Conservation (phyloP, 2,797 vertebrate species). For the Hafferia zeledoni region DNA sequence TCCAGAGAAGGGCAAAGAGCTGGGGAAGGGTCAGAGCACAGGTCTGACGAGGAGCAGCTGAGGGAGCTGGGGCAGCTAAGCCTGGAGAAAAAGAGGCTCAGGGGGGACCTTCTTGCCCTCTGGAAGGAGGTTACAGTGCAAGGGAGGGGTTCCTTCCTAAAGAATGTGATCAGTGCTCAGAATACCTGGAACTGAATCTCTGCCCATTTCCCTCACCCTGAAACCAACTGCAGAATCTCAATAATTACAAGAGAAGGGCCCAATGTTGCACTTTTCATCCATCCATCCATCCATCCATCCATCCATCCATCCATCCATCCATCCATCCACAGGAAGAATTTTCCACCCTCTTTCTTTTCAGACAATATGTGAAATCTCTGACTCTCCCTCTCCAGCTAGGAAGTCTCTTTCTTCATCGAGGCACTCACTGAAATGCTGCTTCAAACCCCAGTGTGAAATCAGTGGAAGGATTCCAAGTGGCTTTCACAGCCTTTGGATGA, state of each 20-base stretch:
- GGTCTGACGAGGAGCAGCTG: not conserved
- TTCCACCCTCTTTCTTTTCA: not conserved
- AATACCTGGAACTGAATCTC: not conserved
- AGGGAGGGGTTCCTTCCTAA: not conserved
- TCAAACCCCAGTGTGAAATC: not conserved
- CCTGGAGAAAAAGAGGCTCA: not conserved
- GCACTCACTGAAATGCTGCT: not conserved
- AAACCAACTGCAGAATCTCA: not conserved
- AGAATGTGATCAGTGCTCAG: not conserved
- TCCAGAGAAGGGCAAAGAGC: not conserved
- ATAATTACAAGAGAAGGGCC: not conserved
- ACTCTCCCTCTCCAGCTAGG: not conserved
- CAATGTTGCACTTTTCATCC: rapidly evolving
- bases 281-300: not conserved
- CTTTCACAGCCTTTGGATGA: not conserved
- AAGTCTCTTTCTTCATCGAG: not conserved
- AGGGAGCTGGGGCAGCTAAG: not conserved
- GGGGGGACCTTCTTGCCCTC: not conserved
- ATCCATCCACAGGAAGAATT: not conserved
- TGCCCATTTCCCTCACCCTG: not conserved
- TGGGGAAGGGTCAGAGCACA: not conserved
- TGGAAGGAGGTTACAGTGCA: not conserved
- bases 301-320: not conserved
- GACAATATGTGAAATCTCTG: not conserved
- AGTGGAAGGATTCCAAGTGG: not conserved